These are phyloP conservation scores for Cephus nigrinus DNA, from an alignment of 2,888 invertebrate species.

Conservation along the genomic window DNA sequence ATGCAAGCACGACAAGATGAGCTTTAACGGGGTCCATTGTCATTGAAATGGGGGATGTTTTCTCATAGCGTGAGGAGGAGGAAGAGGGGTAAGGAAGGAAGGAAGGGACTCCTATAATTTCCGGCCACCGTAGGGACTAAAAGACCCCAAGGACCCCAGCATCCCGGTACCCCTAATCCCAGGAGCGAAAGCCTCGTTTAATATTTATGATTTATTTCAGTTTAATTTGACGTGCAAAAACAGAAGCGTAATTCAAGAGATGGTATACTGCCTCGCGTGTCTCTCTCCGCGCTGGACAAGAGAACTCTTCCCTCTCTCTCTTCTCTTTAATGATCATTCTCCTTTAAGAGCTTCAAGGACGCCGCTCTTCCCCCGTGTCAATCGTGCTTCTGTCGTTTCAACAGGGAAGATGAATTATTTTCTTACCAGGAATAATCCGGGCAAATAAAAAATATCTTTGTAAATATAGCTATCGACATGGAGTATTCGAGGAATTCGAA, in stretches of 20 bases:
- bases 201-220: constrained; percentile 67
- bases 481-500: neutral
- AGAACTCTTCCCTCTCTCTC: too few relatives aligned
- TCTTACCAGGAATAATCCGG: neutral
- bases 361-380: neutral
- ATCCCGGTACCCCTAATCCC: constrained; percentile 58
- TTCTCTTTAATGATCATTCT: neutral
- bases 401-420: neutral
- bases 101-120: constrained; percentile 57
- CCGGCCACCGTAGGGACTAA: constrained; percentile 37
- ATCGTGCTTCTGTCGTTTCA: neutral
- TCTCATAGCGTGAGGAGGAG: neutral
- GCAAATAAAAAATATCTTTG: neutral
- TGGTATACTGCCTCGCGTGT: constrained; percentile 26
- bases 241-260: constrained; percentile 48
- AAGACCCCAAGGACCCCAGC: neutral
- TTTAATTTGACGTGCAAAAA: constrained; percentile 63
- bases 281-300: constrained; percentile 9
- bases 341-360: neutral
- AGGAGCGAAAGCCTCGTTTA: constrained; percentile 63
- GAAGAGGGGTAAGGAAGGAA: constrained; percentile 23
- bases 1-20: neutral
- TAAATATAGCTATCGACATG: neutral
- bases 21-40: constrained; percentile 43
- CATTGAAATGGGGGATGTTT: constrained; percentile 51